Evolutionary conservation across 2,888 invertebrate species (phyloP).

Genomic region (Xylota segnis): DNA sequence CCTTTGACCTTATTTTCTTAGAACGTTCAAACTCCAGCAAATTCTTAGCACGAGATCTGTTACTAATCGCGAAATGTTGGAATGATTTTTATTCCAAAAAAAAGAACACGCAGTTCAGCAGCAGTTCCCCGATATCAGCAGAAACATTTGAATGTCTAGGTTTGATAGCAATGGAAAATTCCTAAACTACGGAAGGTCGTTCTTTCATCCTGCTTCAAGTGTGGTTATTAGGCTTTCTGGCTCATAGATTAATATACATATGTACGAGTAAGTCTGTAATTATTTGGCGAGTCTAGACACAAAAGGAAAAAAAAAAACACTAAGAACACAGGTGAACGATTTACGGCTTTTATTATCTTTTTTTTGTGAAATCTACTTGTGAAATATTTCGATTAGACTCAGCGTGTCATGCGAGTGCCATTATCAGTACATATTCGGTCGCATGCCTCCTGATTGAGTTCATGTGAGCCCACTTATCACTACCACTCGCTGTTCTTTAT

Average conservation of each 20-base stretch:
- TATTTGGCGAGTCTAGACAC: neutral
- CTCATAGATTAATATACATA: neutral
- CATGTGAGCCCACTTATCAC: conserved; percentile 26
- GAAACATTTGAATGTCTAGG: neutral
- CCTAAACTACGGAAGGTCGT: neutral
- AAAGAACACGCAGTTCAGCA: neutral
- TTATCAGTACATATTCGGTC: neutral
- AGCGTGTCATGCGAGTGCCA: neutral
- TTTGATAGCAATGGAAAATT: neutral
- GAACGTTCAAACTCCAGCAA: neutral
- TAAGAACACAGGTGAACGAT: neutral
- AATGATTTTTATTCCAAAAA: neutral
- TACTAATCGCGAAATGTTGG: neutral
- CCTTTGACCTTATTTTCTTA: neutral
- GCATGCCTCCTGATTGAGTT: conserved; percentile 11
- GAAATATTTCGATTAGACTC: neutral
- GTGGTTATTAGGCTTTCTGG: neutral
- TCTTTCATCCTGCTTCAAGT: neutral
- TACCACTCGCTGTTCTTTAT: conserved; percentile 1
- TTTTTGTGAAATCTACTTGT: neutral
- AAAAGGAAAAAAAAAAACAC: neutral
- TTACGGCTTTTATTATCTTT: neutral
- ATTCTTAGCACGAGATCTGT: too few relatives aligned
- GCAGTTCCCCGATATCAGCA: neutral
- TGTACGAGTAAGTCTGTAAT: neutral